Evolutionary conservation across 2,797 vertebrate genomes (phyloP), one percentile per base, ranked within the genome.

Genomic region (Ctenochaetus hawaiiensis): DNA sequence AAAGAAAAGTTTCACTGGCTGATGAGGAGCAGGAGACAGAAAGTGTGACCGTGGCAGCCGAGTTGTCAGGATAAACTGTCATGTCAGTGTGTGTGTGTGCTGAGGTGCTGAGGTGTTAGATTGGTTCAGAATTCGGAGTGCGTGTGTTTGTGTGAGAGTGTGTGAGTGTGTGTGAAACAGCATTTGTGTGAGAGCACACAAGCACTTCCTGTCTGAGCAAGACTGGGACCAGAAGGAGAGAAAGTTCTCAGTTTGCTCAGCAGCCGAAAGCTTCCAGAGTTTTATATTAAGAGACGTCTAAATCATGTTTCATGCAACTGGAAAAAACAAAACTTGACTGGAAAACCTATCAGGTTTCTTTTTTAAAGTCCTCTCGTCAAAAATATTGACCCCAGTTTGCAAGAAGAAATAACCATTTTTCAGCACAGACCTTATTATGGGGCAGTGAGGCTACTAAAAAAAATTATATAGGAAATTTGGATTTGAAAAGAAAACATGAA

Each of bases 121-220:
- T 37, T 68, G 59, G 20, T 62, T 52, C 60, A 58, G 34, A 53
- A 18, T 72, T 65, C 52, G 18, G 37, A 18, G 43, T 60, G 68
- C 12, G 54, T 57, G 54, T 69, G 44, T 18, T 6, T 5, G 58
- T 82, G 82, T 48, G 66, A 44, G 68, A 18, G 57, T 39, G 68
- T 60, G 63, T 61, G 76, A 18, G 56, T 39, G 68, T 60, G 63
- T 62, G 73, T 22, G 80, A 41, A 41, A 26, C 37, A 10, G 47
- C 0, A 0, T 54, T 60, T 57, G 75, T 75, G 87, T 78, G 77
- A 82, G n/a, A 54, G 78, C 86, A 84, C 83, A 77, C 61, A 77
- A 84, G 89, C 89, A 91, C 90, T 88, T 90, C 78, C 58, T 76
- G 73, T 84, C 22, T 67, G 78, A 92, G 83, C 76, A 72, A 56